Evolutionary conservation across 2,113 vertebrate species (phyloP).

Genomic region (Amazona guildingii): DNA sequence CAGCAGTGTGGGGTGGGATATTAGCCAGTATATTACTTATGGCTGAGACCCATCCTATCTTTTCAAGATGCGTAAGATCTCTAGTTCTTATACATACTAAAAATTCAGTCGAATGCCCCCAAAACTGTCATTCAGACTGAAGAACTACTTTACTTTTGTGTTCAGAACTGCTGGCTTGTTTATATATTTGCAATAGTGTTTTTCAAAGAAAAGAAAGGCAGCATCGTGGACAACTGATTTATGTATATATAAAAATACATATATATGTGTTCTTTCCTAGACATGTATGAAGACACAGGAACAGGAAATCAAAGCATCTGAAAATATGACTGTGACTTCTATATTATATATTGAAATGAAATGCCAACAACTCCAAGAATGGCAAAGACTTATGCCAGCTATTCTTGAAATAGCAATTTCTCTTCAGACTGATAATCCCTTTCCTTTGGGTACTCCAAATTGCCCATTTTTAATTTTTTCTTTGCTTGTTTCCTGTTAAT

Average conservation of each 20-base stretch:
- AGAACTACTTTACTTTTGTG: neutral
- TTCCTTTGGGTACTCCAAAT: neutral
- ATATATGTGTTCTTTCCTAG: slow-evolving; percentile 12
- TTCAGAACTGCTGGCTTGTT: neutral
- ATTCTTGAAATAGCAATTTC: neutral
- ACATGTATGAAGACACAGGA: neutral
- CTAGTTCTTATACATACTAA: neutral
- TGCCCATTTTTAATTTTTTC: neutral
- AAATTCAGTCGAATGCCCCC: neutral
- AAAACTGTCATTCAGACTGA: neutral
- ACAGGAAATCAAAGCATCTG: slow-evolving; percentile 3
- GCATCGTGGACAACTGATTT: neutral
- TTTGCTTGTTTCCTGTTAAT: neutral
- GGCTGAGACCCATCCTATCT: neutral
- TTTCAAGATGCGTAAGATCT: neutral
- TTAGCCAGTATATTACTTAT: neutral
- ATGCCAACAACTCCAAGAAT: neutral
- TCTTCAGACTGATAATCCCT: neutral
- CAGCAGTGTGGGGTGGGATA: neutral
- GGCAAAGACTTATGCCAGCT: neutral
- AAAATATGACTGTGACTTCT: neutral
- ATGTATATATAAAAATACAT: neutral
- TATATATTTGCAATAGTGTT: neutral
- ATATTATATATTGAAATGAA: neutral
- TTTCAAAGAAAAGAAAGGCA: neutral